Evolutionary conservation across 2,113 vertebrate genomes (phyloP), one percentile per base, ranked within the genome.

Genomic region (Cromileptes altivelis): DNA sequence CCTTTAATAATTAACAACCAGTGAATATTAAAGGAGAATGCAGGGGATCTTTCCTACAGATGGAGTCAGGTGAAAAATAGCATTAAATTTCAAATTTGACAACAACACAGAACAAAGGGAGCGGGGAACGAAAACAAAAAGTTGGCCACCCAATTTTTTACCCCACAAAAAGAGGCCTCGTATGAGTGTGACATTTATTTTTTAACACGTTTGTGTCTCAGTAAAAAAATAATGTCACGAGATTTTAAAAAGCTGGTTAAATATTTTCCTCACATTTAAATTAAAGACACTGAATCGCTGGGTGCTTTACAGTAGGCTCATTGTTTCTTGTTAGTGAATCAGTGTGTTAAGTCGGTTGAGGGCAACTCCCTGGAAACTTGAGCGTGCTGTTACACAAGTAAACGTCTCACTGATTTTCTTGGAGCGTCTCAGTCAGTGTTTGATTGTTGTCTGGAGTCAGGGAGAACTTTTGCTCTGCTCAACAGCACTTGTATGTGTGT

Each of bases 1-100:
- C 97, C 97, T 99, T 99, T 98, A 99, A 99, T 99, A 98, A 99
- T 99, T 99, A 99, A 99, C 98, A 96, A 95, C 96, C 93, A 95
- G 96, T 95, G 96, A 97, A 98, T 98, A 99, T 97, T 98, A 97
- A 97, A 99, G 97, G 96, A 95, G 97, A 97, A 98, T 96, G 96
- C 96, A 95, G 96, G 96, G 96, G 97, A 96, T 97, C 96, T 96
- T 96, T 95, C 94, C 96, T 96, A 96, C 96, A 96, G 95, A 96
- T 94, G 95, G 96, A 93, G 92, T 90, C 91, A 93, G 93, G 93
- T 89, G 86, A 87, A 89, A 88, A 92, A 93, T 90, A 90, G 88
- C 93, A 97, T 95, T 96, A 95, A 95, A 96, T 96, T 95, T 94
- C 95, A 94, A 56, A 93, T 94, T 84, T 94, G 93, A 95, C 94